A percentile compares a stretch with the other conserved stretches of the same genome.
These are phyloP conservation scores for Stichopus horrens DNA, from an alignment of 53 echinoderm and acorn worm genomes.

Conservation along the genomic window DNA sequence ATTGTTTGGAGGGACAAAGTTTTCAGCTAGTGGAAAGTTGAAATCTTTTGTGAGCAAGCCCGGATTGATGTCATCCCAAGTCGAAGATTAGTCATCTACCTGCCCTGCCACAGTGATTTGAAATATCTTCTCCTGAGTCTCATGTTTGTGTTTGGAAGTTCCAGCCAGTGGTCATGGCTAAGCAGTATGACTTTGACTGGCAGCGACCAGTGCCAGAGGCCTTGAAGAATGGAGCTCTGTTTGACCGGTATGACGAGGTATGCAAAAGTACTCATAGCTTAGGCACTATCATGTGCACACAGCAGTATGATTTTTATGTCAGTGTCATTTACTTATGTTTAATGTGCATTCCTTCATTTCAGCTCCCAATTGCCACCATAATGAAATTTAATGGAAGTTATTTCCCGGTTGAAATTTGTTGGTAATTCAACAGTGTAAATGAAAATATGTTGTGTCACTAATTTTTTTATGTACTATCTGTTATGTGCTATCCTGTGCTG, in stretches of 20 bases:
- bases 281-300: too few species aligned
- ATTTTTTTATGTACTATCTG: too few species aligned
- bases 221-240: conserved; percentile 80
- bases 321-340: too few species aligned
- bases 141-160: conserved; percentile 38
- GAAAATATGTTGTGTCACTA: too few species aligned
- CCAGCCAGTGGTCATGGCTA: conserved; percentile 76
- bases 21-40: not conserved
- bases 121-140: conserved; percentile 30
- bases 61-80: conserved; percentile 22
- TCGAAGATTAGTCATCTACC: not conserved
- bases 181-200: conserved; percentile 96
- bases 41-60: not conserved
- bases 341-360: too few species aligned
- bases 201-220: conserved; percentile 78
- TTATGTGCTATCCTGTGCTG: too few species aligned
- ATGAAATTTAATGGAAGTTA: too few species aligned
- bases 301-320: too few species aligned
- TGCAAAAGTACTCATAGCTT: conserved; percentile 2
- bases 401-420: too few species aligned
- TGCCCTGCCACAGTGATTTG: conserved; percentile 29
- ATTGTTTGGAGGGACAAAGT: conserved; percentile 3
- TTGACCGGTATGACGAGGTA: conserved; percentile 98
- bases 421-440: too few species aligned
- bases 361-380: too few species aligned